Conservation (phyloP, 2,113 vertebrate genomes). For the Brachyhypopomus gauderio region DNA sequence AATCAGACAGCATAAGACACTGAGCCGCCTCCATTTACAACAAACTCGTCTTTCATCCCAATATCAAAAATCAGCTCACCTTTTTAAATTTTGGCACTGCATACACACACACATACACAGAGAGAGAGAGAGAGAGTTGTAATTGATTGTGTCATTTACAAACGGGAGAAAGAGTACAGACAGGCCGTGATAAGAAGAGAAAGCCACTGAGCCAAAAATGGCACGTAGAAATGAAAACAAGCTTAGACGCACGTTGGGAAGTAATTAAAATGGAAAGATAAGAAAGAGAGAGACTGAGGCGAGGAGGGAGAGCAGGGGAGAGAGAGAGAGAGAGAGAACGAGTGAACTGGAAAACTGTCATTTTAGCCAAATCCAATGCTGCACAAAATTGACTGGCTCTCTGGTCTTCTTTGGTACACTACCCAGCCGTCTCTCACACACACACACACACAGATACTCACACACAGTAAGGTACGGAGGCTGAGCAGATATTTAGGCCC, state of each 20-base stretch:
- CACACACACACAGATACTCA: slow-evolving; percentile 32
- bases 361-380: slow-evolving; percentile 35
- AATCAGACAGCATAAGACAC: slow-evolving; percentile 31
- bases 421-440: slow-evolving; percentile 24
- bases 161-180: slow-evolving; percentile 53
- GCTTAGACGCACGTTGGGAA: slow-evolving; percentile 55
- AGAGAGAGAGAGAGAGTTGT: slow-evolving; percentile 42
- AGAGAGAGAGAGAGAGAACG: not conserved
- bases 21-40: slow-evolving; percentile 38
- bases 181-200: slow-evolving; percentile 49
- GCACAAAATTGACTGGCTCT: slow-evolving; percentile 31
- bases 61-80: slow-evolving; percentile 47
- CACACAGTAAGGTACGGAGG: not conserved
- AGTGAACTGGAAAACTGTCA: slow-evolving; percentile 36
- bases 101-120: slow-evolving; percentile 21
- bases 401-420: not conserved
- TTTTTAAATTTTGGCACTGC: slow-evolving; percentile 34
- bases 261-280: slow-evolving; percentile 59
- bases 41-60: slow-evolving; percentile 44
- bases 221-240: slow-evolving; percentile 55
- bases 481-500: slow-evolving; percentile 9
- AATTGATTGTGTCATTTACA: slow-evolving; percentile 60
- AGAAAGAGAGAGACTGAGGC: slow-evolving; percentile 28
- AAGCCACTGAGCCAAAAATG: slow-evolving; percentile 50
- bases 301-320: not conserved